Evolutionary conservation across 2,888 invertebrate genomes (phyloP).

Genomic region (Brenthis ino): DNA sequence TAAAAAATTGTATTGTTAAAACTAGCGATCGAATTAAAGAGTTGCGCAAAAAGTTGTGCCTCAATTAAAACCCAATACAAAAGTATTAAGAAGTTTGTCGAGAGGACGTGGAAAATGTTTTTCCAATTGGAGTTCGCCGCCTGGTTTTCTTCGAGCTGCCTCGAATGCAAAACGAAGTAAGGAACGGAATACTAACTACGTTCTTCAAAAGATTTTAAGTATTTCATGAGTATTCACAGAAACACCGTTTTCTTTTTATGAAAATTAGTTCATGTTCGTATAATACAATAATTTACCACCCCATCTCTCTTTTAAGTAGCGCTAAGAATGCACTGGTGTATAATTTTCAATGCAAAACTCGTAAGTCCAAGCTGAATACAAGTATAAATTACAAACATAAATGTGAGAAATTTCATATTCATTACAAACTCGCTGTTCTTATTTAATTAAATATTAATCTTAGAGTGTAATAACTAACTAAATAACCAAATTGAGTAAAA

Average conservation of each 20-base stretch:
- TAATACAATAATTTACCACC: conserved; percentile 2
- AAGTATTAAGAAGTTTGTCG: conserved; percentile 55
- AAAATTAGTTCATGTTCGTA: conserved; percentile 6
- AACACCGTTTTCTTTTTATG: conserved; percentile 25
- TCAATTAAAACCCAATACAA: conserved; percentile 60
- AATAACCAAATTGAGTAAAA: too few relatives aligned
- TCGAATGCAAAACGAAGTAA: conserved; percentile 57
- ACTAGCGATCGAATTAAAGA: conserved; percentile 37
- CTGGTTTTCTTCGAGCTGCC: conserved; percentile 58
- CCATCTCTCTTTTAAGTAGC: neutral
- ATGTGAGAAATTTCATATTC: too few relatives aligned
- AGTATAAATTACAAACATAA: too few relatives aligned
- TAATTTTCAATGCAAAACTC: too few relatives aligned
- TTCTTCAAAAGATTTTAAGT: conserved; percentile 35
- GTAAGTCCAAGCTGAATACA: too few relatives aligned
- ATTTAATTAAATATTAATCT: too few relatives aligned
- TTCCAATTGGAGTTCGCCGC: conserved; percentile 54
- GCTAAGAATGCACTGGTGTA: too few relatives aligned
- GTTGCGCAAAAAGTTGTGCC: conserved; percentile 39
- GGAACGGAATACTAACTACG: conserved; percentile 42
- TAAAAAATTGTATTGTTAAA: conserved; percentile 23
- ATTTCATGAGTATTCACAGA: conserved; percentile 33
- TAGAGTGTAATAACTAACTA: too few relatives aligned
- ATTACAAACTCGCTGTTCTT: too few relatives aligned
- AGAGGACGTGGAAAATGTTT: conserved; percentile 60